Base-by-base conservation (phyloP, 2,888 invertebrate genomes). In the Leucophora obtusa region DNA sequence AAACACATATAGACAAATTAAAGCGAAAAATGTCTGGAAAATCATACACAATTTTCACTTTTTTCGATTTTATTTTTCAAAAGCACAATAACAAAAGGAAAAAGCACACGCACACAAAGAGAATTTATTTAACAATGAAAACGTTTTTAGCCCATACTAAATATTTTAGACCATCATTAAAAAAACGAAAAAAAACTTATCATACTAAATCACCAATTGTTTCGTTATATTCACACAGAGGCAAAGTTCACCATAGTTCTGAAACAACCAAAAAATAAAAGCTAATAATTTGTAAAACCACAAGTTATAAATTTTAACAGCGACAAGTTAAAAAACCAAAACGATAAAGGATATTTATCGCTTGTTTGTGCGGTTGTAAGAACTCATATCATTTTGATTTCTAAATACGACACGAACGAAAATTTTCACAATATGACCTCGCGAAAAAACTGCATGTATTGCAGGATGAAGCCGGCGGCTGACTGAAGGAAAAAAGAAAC, bases 11-110 rank as follows among this genome's bases (percentile, higher is more conserved):
- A 50, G 14, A 54, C 24, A 10, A 66, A 66, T 77, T 77, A 77
- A 71, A 77, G 47, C 53, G 56, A 81, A 77, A 73, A 73, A 72
- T 73, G 81, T 81, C 81, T 77, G 81, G 77, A 70, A 73, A 81
- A 77, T 70, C 65, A 18, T 73, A 54, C 50, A 77, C 17, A 60
- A 77, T 70, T 77, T 71, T 77, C 71, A 77, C 77, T 71, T 77
- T 71, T 76, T 59, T 71, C 28, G 7, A 28, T 28, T 8, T 50
- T 5, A 10, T 24, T n/a, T 17, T 50, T 35, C 21, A 54, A 53
- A 54, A 14, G 21, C 54, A 24, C 54, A 54, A 28, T 28, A 24
- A 33, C 24, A 28, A 47, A 15, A 47, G n/a, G 7, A 35, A 35
- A 21, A 21, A 21, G n/a, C n/a, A 54, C 15, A 60, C 53, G 33